Percentiles rank a stretch among this genome's conserved stretches.
phyloP scores from a whole-genome alignment of 2,888 invertebrate genomes.

The Phalangium opilio region DNA sequence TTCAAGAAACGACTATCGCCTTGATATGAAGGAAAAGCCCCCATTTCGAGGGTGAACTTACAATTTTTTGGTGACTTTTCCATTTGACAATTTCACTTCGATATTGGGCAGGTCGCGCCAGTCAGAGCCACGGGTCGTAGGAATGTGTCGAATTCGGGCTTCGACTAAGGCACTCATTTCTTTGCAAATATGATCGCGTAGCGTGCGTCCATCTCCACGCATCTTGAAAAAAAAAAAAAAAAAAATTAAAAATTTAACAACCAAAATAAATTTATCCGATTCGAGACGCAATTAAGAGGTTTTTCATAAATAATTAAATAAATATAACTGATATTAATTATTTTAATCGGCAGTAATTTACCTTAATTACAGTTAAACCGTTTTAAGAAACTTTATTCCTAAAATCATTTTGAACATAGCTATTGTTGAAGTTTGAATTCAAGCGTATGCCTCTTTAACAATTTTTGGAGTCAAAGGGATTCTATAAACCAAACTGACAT shows the following conservation, averaged over 20 bases:
- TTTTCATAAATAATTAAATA: no score
- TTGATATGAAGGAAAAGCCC: no score
- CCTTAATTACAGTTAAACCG: no score
- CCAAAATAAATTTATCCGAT: slow-evolving; percentile 1
- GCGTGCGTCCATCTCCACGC: slow-evolving; percentile 39
- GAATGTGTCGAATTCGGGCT: slow-evolving; percentile 58
- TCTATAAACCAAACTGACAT: no score
- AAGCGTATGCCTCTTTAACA: no score
- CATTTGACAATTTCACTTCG: slow-evolving; percentile 50
- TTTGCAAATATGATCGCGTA: slow-evolving; percentile 65
- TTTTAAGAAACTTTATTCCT: no score
- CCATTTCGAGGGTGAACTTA: slow-evolving; percentile 26
- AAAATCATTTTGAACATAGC: no score
- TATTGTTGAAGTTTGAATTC: no score
- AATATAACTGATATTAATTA: no score
- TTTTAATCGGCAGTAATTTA: no score
- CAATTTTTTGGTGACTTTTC: slow-evolving; percentile 46
- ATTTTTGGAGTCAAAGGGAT: no score
- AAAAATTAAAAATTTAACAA: neutral
- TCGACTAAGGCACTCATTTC: slow-evolving; percentile 65
- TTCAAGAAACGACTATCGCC: no score
- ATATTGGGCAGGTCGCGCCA: slow-evolving; percentile 76
- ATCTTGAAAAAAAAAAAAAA: slow-evolving; percentile 32
- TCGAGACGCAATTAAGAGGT: neutral
- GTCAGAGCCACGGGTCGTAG: slow-evolving; percentile 56